Percentiles rank a stretch among this genome's conserved stretches.
These are phyloP conservation scores for Balaenoptera acutorostrata DNA, from an alignment of 2,113 vertebrate genomes.

Conservation along the genomic window DNA sequence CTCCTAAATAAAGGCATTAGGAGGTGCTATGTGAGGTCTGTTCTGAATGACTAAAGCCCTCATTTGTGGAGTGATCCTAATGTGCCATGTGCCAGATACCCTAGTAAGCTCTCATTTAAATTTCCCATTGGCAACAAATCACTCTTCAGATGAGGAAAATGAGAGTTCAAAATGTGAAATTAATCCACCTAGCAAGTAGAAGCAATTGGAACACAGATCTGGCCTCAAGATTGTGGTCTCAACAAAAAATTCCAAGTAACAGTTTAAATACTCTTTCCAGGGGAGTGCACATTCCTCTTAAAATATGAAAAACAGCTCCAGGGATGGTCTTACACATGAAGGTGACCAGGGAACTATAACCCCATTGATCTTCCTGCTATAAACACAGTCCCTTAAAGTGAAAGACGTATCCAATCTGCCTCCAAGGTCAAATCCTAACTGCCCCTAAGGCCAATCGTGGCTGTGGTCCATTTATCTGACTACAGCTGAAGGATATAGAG, in stretches of 20 bases:
- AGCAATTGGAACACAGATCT: neutral
- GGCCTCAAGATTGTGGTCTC: neutral
- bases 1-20: neutral
- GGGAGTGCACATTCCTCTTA: neutral
- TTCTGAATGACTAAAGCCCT: neutral
- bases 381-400: neutral
- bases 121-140: neutral
- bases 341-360: neutral
- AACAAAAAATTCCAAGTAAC: neutral
- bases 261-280: neutral
- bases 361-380: neutral
- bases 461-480: neutral
- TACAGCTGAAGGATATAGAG: neutral
- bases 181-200: neutral
- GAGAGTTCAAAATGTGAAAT: neutral
- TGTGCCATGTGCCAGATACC: neutral
- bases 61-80: neutral
- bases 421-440: neutral
- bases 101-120: neutral
- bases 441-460: fast-evolving
- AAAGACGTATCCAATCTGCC: neutral
- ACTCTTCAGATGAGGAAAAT: neutral
- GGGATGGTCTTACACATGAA: neutral
- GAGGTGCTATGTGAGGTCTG: neutral
- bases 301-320: neutral